Conservation (phyloP, 1,140 invertebrate species). For the Drosophila repletoides region DNA sequence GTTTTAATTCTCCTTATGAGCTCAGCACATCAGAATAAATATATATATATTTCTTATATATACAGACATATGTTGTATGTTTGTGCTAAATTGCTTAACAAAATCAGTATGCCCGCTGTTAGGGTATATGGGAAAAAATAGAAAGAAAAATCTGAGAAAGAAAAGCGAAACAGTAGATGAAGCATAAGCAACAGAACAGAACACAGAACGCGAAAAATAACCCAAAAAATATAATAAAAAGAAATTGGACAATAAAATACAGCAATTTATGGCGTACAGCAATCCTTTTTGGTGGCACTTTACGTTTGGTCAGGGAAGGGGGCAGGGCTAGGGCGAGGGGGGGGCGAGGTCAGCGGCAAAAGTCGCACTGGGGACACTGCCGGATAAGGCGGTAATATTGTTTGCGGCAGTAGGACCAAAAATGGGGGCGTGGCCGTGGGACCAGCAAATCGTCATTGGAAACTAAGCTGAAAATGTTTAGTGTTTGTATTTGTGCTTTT, state of each 20-base stretch:
- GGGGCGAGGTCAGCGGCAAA: slow-evolving; percentile 36
- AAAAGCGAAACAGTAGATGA: slow-evolving; percentile 66
- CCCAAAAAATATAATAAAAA: slow-evolving; percentile 77
- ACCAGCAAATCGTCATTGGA: slow-evolving; percentile 72
- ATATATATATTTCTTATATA: too few species aligned
- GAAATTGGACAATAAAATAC: slow-evolving; percentile 81
- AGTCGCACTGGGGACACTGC: slow-evolving; percentile 50
- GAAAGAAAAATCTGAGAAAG: slow-evolving; percentile 40
- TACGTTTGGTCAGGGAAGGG: slow-evolving; percentile 4
- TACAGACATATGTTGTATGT: too few species aligned
- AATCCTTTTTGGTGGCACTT: slow-evolving; percentile 74
- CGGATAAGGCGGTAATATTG: slow-evolving; percentile 61
- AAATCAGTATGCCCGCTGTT: too few species aligned
- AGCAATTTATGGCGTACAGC: slow-evolving; percentile 76
- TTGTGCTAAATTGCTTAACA: too few species aligned
- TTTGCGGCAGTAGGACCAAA: slow-evolving; percentile 37
- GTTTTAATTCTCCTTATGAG: too few species aligned
- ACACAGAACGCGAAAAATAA: slow-evolving; percentile 58
- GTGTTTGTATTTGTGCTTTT: slow-evolving; percentile 56
- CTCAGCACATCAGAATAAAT: too few species aligned
- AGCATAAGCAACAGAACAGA: slow-evolving; percentile 68
- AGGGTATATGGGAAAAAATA: too few species aligned
- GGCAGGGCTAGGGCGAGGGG: neutral
- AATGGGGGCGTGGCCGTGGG: slow-evolving; percentile 20
- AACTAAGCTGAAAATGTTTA: slow-evolving; percentile 80